Conservation (phyloP, 2,113 vertebrate species). For the Pantherophis guttatus region DNA sequence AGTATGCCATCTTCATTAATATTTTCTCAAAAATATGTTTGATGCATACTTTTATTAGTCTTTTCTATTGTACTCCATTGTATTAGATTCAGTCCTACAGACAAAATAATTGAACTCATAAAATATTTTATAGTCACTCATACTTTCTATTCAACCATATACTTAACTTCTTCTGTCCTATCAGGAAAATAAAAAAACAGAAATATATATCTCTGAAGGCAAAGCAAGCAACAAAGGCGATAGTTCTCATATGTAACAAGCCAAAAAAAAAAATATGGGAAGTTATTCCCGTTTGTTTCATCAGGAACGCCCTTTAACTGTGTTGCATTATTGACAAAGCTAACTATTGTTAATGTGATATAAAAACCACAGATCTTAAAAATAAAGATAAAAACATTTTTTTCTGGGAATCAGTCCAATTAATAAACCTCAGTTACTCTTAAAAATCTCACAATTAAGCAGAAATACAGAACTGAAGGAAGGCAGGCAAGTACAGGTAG, state of each 20-base stretch:
- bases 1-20: neutral
- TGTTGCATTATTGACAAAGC: neutral
- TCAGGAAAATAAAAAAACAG: neutral
- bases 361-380: neutral
- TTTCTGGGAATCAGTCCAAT: neutral
- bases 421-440: neutral
- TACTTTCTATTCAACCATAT: neutral
- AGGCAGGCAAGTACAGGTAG: neutral
- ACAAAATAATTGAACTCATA: neutral
- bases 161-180: neutral
- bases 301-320: neutral
- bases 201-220: neutral
- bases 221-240: neutral
- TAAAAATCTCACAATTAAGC: neutral
- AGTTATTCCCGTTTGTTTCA: neutral
- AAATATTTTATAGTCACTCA: neutral
- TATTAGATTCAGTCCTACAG: neutral
- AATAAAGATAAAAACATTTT: neutral
- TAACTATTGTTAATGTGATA: neutral
- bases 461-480: neutral
- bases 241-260: neutral
- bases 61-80: neutral
- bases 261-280: neutral
- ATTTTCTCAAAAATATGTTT: neutral
- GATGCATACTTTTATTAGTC: neutral